These are phyloP conservation scores for Hozukius guyotensis DNA, from an alignment of 2,797 vertebrate species.

Conservation along the genomic window DNA sequence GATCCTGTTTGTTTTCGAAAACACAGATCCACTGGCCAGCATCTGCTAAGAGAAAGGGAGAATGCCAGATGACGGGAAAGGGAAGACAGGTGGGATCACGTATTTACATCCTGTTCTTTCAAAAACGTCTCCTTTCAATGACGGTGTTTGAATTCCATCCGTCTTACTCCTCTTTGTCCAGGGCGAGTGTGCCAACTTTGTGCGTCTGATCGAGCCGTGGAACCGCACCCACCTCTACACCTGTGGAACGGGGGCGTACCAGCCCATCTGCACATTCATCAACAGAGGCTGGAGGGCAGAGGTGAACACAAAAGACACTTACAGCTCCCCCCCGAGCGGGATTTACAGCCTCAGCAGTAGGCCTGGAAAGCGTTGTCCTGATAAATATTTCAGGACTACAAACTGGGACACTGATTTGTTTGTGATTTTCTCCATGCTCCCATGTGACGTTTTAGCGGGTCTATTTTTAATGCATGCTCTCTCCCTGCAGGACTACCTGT, in stretches of 20 bases:
- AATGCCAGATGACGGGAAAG: conserved; percentile 89
- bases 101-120: conserved; percentile 52
- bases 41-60: conserved; percentile 84
- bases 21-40: conserved; percentile 89
- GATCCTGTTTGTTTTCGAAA: conserved; percentile 11
- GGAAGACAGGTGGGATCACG: conserved; percentile 82
- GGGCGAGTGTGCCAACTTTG: conserved; percentile 90
- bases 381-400: conserved; percentile 75
- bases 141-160: conserved; percentile 50
- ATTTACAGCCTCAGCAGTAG: conserved; percentile 45
- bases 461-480: conserved; percentile 61
- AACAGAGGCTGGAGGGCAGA: conserved; percentile 89
- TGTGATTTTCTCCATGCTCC: conserved; percentile 60
- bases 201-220: conserved; percentile 87
- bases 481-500: conserved; percentile 86
- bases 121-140: conserved; percentile 29
- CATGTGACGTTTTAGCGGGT: conserved; percentile 42
- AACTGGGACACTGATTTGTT: conserved; percentile 78
- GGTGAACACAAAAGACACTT: conserved; percentile 69
- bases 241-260: conserved; percentile 89
- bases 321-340: conserved; percentile 28
- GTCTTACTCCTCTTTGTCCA: conserved; percentile 60
- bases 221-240: conserved; percentile 91
- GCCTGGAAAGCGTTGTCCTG: conserved; percentile 55
- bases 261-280: conserved; percentile 87